These are phyloP conservation scores for Myotis davidii DNA, from an alignment of 2,113 vertebrate genomes.

Conservation along the genomic window DNA sequence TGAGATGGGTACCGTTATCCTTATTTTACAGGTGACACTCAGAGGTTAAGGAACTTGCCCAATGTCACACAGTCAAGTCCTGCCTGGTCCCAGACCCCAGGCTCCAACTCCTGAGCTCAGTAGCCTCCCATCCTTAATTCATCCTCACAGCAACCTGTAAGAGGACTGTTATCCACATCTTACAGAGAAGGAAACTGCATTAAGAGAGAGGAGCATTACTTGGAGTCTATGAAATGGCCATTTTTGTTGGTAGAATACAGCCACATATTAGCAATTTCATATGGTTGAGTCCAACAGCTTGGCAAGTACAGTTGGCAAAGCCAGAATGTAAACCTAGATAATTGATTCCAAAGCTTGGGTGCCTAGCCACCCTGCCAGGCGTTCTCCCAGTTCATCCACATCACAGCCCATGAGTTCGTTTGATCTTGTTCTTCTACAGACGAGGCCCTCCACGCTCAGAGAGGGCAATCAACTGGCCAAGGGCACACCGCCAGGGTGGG, in stretches of 20 bases:
- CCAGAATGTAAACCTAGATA: neutral
- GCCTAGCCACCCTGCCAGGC: neutral
- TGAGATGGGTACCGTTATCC: neutral
- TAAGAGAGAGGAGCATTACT: neutral
- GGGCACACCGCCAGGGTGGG: neutral
- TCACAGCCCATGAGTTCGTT: neutral
- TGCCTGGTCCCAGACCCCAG: neutral
- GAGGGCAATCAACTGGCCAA: neutral
- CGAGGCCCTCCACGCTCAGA: neutral
- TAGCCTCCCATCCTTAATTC: neutral
- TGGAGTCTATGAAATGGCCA: neutral
- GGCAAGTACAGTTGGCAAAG: neutral
- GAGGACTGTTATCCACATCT: neutral
- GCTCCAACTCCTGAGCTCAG: neutral
- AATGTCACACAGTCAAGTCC: neutral
- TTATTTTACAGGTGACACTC: neutral
- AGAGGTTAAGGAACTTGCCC: neutral
- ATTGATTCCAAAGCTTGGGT: neutral
- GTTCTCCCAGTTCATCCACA: neutral
- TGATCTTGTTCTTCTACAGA: neutral
- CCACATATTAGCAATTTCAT: neutral
- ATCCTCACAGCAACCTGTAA: neutral
- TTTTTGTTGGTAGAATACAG: neutral
- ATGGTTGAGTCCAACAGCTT: neutral
- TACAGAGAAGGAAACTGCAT: neutral